Conservation (phyloP, 1,140 invertebrate genomes). For the Colletes latitarsis region DNA sequence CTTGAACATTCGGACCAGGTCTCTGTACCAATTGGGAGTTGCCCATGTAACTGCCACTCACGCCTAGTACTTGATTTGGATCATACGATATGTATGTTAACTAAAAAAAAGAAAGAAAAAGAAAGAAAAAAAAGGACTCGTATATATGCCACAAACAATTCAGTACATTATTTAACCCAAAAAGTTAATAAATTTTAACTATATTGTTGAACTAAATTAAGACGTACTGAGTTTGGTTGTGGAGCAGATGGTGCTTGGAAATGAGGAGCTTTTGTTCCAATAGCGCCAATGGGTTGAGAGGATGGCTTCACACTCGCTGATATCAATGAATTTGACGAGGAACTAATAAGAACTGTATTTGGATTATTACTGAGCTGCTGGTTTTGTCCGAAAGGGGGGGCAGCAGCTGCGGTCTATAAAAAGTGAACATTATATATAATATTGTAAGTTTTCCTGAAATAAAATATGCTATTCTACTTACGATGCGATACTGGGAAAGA, state of each 20-base stretch:
- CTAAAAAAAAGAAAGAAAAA: slow-evolving; percentile 60
- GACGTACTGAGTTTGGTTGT: slow-evolving; percentile 80
- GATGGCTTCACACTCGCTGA: slow-evolving; percentile 93
- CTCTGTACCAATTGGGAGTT: slow-evolving; percentile 85
- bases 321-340: slow-evolving; percentile 93
- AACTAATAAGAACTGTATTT: slow-evolving; percentile 93
- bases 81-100: slow-evolving; percentile 81
- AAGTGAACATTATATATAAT: slow-evolving; percentile 12
- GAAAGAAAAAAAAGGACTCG: slow-evolving; percentile 33
- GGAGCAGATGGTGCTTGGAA: slow-evolving; percentile 80
- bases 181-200: not conserved
- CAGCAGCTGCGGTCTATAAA: slow-evolving; percentile 82
- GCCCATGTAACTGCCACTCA: slow-evolving; percentile 82
- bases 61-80: slow-evolving; percentile 81
- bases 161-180: not conserved
- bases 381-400: slow-evolving; percentile 87
- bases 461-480: slow-evolving; percentile 74
- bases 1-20: slow-evolving; percentile 81
- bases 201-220: not conserved
- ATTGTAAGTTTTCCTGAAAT: not conserved
- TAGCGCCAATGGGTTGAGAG: slow-evolving; percentile 90
- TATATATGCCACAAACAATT: slow-evolving; percentile 6
- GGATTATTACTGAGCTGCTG: slow-evolving; percentile 91
- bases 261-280: slow-evolving; percentile 85
- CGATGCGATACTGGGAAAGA: slow-evolving; percentile 88